Evolutionary conservation across 2,888 invertebrate species (phyloP), one percentile per base, ranked within the genome.

Genomic region (Craniophora ligustri): DNA sequence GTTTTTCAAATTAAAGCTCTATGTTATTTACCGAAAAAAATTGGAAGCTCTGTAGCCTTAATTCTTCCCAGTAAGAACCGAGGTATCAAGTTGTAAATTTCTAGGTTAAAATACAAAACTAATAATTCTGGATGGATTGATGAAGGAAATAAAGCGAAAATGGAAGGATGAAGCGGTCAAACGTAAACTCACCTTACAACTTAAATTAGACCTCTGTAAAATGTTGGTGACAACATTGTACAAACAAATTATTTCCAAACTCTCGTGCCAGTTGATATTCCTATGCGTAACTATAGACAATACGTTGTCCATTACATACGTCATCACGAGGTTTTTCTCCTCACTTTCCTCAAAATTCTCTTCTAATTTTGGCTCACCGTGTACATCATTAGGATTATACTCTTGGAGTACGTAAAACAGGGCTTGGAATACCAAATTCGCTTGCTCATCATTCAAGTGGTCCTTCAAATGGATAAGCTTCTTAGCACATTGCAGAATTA

Each of bases 191-290:
- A 91, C 93, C 86, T 92, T 93, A 50, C 83, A 84, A 32, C 85
- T 78, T 44, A 94, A 79, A 70, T 90, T 88, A 0, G 84, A 79
- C 35, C 86, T 84, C 53, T 86, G 84, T 42, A 94, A 74, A 41
- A 93, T 88, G 65, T 85, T 84, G 38, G 82, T 85, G 2, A 92
- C 89, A 39, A 90, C 75, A 26, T 80, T 84, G 51, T 92, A 91
- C 8, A 97, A 87, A 65, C 96, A 96, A 55, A 96, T 93, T 0
- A 96, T 95, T 89, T 97, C 97, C 2, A 97, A 92, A 51, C 96
- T 96, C 71, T 97, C 96, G 51, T 95, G 95, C 97, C 97, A 97
- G 23, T 95, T 95, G 10, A 97, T 95, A 58, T 95, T 94, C 68
- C 96, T 96, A 38, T 95, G 94, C 54, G 95, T 95, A 3, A 97